phyloP scores from a whole-genome alignment of 2,888 invertebrate genomes.

The Plutella xylostella region DNA sequence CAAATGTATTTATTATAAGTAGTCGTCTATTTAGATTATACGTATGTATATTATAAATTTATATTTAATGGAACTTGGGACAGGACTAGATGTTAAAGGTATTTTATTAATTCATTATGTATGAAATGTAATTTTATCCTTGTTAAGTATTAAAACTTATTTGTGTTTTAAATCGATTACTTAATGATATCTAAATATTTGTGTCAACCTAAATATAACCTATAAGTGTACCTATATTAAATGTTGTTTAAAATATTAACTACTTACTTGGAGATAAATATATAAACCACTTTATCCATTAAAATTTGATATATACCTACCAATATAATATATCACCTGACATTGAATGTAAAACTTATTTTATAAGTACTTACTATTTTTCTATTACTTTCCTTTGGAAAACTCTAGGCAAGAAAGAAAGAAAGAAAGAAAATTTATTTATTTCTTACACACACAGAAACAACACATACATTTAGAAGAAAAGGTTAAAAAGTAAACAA shows the following conservation, averaged over 20 bases:
- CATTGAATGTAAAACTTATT: background rate
- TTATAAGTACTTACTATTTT: background rate
- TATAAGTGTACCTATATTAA: slow-evolving; percentile 25
- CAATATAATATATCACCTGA: background rate
- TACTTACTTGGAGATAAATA: no score
- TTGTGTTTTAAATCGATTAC: slow-evolving; percentile 26
- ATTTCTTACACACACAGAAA: no score
- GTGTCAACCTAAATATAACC: slow-evolving; percentile 41
- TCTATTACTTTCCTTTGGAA: slow-evolving; percentile 2
- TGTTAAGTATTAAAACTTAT: slow-evolving; percentile 55
- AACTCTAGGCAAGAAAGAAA: background rate
- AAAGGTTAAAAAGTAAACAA: no score
- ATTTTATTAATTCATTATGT: slow-evolving; percentile 1
- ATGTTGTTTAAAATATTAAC: no score
- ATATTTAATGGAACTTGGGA: slow-evolving; percentile 29
- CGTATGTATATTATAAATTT: slow-evolving; percentile 14
- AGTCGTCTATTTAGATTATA: slow-evolving; percentile 29
- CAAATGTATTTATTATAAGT: slow-evolving; percentile 33
- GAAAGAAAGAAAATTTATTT: background rate
- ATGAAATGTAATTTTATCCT: slow-evolving; percentile 41
- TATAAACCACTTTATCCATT: background rate
- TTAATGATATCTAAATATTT: no score
- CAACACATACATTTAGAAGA: no score
- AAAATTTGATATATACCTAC: background rate
- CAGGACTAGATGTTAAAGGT: slow-evolving; percentile 32